Evolutionary conservation across 2,888 invertebrate species (phyloP), one percentile per base, ranked within the genome.

Genomic region (Nomada goodeniana): DNA sequence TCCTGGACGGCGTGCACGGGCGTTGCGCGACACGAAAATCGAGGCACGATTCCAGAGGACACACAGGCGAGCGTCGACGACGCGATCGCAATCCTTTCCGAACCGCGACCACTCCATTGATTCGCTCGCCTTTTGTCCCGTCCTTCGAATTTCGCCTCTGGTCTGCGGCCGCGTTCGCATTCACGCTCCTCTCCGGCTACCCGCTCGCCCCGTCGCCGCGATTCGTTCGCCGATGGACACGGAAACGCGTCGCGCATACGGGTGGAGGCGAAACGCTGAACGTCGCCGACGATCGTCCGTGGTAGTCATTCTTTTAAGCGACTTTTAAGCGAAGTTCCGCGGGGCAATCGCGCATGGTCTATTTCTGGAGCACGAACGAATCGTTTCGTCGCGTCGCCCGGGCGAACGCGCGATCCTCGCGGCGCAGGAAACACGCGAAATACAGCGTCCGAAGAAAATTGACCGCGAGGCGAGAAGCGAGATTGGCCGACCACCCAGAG

Each of bases 71-170:
- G 65, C 52, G 29, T 52, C 29, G 52, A 73, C 26, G 64, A 44
- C 20, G 29, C 26, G 57, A 57, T 64, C 47, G 29, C 20, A n/a
- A 47, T 20, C 63, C 44, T 65, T 72, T 64, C 52, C 52, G 26
- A 64, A 15, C 29, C 42, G 18, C 10, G 42, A 53, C 42, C 59
- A 23, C 42, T 55, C 55, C 55, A 47, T 55, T 57, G 57, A 57
- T 64, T 73, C 65, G 59, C 64, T 60, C 36, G 52, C 50, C 76
- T 65, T 65, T 65, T 44, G 76, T 65, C 57, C 23, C 64, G 52
- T 11, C 20, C 11, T 29, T 29, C n/a, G 20, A 26, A 36, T 42
- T 20, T 29, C 60, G 59, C 47, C 47, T n/a, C 47, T 52, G 52
- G 23, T 64, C 15, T 47, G 64, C 20, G 64, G 64, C 57, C 44